Base-by-base conservation (phyloP, 1,140 invertebrate species). In the Rhyacophila brunnea region DNA sequence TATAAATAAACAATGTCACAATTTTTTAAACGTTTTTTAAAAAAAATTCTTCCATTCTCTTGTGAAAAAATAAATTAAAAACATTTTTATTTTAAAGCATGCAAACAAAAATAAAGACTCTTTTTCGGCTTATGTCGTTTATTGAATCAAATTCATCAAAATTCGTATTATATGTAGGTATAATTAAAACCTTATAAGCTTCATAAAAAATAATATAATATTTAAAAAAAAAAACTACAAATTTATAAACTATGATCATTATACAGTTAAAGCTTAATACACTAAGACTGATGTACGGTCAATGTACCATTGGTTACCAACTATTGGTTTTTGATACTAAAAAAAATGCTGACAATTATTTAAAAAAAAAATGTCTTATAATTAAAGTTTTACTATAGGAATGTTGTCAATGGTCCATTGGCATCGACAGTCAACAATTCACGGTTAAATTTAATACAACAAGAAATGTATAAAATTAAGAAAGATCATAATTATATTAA, bases 61-160 rank as follows among this genome's bases (percentile, higher is more conserved):
- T n/a, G n/a, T n/a, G n/a, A n/a, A n/a, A n/a, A n/a, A n/a, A n/a
- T n/a, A n/a, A n/a, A n/a, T n/a, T n/a, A n/a, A n/a, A n/a, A n/a
- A n/a, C n/a, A n/a, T n/a, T n/a, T n/a, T n/a, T n/a, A n/a, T n/a
- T n/a, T n/a, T n/a, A n/a, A 47, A 36, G 23, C 54, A 57, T 57
- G 54, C 54, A 57, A 57, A 57, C 54, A 57, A 57, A 57, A 57
- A 57, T 56, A 57, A 57, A 48, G 36, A 57, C 54, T 28, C 38
- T 14, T 34, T 57, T 57, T 57, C 17, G 48, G 34, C 54, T 40
- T 17, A 57, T 48, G 45, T 57, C 47, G 23, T 57, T 57, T 57
- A 57, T 57, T 57, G 17, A 47, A 20, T 34, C 35, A 48, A 38
- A 13, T 18, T 19, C 23, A 28, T 28, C 23, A 28, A n/a, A n/a